Percentiles rank a stretch among this genome's conserved stretches.
phyloP scores from a whole-genome alignment of 2,797 vertebrate genomes.

The Schizothorax lantsangensis region DNA sequence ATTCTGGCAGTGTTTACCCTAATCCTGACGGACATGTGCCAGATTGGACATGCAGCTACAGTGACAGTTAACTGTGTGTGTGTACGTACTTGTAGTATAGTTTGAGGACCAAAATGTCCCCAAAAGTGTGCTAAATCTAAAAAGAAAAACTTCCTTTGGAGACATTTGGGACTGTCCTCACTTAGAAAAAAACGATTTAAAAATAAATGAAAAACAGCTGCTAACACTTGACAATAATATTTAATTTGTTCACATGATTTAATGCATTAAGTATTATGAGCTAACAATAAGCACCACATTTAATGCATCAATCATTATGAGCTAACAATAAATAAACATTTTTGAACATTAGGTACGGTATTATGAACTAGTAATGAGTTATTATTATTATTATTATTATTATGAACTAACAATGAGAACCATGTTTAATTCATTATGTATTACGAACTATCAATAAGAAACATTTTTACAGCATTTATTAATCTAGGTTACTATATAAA shows the following conservation, averaged over 20 bases:
- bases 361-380: background rate
- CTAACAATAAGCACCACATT: background rate
- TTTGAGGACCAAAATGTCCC: background rate
- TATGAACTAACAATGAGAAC: background rate
- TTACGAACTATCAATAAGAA: background rate
- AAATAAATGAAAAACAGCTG: background rate
- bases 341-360: background rate
- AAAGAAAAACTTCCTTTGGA: background rate
- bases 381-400: background rate
- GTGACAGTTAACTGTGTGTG: background rate
- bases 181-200: background rate
- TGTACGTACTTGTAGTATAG: background rate
- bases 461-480: background rate
- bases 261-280: background rate
- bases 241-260: background rate
- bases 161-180: background rate
- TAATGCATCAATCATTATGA: background rate
- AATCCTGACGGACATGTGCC: slow-evolving; percentile 5
- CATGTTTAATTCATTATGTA: background rate
- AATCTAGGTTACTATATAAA: background rate
- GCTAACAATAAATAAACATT: background rate
- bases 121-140: background rate
- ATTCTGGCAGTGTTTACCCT: background rate
- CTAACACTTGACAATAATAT: background rate
- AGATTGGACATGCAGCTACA: background rate